Base-by-base conservation (phyloP, 1,140 invertebrate genomes). In the Drosophila murphyi region DNA sequence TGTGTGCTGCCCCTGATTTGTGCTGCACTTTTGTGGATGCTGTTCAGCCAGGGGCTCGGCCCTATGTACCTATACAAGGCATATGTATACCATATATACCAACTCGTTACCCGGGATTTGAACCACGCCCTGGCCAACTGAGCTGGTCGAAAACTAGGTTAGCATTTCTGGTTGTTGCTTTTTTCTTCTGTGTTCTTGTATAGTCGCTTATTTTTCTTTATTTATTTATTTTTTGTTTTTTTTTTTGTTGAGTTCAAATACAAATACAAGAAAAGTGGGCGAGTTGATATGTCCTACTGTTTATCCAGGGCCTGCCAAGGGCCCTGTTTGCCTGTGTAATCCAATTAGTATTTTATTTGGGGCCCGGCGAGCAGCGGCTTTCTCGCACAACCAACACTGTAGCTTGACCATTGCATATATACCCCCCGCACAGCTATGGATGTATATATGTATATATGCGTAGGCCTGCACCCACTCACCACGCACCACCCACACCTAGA, bases 51-150 rank as follows among this genome's bases (percentile, higher is more conserved):
- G 39, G 43, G 39, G 39, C 52, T 12, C 43, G 37, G 48, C 31
- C 39, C 43, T 63, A 63, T 64, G n/a, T 31, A 41, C 29, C 45
- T 54, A 50, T 55, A n/a, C 12, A 20, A 8, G 12, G 12, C 39
- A 31, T 52, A 63, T 65, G 64, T 71, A 70, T 64, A 73, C 50
- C 52, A 67, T 45, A 76, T 50, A 57, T 60, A 78, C 57, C 43
- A 65, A 65, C 54, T 68, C 80, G 70, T 81, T 89, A 89, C 86
- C 85, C 86, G 85, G 85, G 85, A 90, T 85, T 85, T 76, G 78
- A 89, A 89, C 85, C 85, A 89, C 85, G 85, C 85, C 85, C 85
- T 88, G 74, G 64, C 83, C 79, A 82, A 86, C 78, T 69, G 65
- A 70, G 69, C 75, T 75, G 80, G 43, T 72, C 76, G 47, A 83